A percentile compares a stretch with the other conserved stretches of the same genome.
Evolutionary conservation across 2,888 invertebrate species (phyloP).

Genomic region (Lymantria dispar): DNA sequence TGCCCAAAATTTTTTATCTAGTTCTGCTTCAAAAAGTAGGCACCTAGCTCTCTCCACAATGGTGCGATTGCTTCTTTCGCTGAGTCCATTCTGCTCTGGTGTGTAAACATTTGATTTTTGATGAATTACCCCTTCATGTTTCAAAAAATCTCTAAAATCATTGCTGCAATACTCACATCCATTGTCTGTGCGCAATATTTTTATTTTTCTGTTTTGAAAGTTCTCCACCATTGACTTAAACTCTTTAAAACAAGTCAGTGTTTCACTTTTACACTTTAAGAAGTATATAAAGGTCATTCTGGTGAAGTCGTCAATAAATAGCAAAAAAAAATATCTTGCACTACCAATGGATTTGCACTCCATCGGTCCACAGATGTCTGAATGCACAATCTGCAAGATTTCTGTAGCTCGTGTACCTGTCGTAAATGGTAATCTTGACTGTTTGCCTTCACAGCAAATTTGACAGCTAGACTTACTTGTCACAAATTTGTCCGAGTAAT

Average conservation of each 20-base stretch:
- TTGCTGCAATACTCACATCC: neutral
- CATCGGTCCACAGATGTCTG: neutral
- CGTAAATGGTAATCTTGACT: neutral
- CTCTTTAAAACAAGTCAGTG: neutral
- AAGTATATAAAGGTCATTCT: neutral
- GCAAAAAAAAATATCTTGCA: neutral
- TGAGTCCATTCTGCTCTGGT: neutral
- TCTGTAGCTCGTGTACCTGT: neutral
- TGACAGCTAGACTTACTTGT: neutral
- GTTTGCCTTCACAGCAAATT: neutral
- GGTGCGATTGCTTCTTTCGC: neutral
- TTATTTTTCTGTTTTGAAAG: neutral
- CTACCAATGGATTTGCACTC: constrained; percentile 3
- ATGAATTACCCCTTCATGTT: neutral
- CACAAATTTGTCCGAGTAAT: neutral
- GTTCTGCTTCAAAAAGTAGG: neutral
- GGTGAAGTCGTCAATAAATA: neutral
- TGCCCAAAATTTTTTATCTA: constrained; percentile 17
- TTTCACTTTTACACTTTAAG: neutral
- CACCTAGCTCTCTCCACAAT: constrained; percentile 1
- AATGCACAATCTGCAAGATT: neutral
- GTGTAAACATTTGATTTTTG: neutral
- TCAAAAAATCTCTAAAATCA: neutral
- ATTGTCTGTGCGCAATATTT: neutral
- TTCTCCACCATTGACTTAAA: neutral